Evolutionary conservation across 2,888 invertebrate genomes (phyloP).

Genomic region (Myopa testacea): DNA sequence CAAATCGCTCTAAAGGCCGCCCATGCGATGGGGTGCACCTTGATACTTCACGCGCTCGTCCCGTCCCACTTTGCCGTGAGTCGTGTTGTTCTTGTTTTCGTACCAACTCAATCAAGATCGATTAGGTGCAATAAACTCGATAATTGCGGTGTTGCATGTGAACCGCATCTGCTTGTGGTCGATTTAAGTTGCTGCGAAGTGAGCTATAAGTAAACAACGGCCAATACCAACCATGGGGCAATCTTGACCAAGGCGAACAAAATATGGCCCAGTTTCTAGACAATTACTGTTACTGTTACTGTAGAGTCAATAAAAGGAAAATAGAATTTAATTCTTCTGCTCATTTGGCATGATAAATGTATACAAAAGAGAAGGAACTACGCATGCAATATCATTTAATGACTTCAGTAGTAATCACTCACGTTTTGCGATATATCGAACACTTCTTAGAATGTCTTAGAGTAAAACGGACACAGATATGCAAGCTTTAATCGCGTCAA

Average conservation of each 20-base stretch:
- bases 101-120: constrained; percentile 46
- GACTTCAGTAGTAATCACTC: not conserved
- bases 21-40: constrained; percentile 4
- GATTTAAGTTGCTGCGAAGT: not conserved
- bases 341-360: constrained; percentile 6
- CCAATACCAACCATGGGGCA: constrained; percentile 5
- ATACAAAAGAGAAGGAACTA: not conserved
- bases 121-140: constrained; percentile 47
- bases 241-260: constrained; percentile 11
- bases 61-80: not conserved
- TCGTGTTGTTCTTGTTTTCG: constrained; percentile 30
- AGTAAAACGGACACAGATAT: too few relatives aligned
- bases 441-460: too few relatives aligned
- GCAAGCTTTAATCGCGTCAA: not conserved
- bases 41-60: not conserved
- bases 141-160: constrained; percentile 45
- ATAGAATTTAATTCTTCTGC: not conserved
- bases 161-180: constrained; percentile 30
- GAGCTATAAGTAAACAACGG: not conserved
- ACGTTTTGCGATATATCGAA: too few relatives aligned
- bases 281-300: constrained; percentile 3
- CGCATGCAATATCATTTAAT: not conserved
- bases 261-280: constrained; percentile 17
- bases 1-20: not conserved
- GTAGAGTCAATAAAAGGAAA: not conserved